A percentile compares a stretch with the other conserved stretches of the same genome.
Conservation (phyloP, 1,140 invertebrate species). For the Drosophila repleta region DNA sequence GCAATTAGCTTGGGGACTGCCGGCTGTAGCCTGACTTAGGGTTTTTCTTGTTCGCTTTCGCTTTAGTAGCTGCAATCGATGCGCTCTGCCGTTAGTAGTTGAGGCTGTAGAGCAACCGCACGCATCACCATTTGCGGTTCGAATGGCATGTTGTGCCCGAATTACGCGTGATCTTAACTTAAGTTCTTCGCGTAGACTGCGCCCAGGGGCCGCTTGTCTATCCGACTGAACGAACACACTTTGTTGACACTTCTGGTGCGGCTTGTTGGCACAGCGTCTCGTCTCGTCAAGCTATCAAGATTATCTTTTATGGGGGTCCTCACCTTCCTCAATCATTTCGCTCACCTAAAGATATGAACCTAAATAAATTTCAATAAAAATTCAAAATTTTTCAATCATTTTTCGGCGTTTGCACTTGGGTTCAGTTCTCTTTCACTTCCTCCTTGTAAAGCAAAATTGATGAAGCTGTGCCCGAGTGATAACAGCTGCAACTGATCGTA, state of each 20-base stretch:
- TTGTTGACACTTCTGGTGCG: slow-evolving; percentile 3
- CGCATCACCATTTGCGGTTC: slow-evolving; percentile 48
- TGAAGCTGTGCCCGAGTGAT: neutral
- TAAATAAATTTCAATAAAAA: slow-evolving; percentile 5
- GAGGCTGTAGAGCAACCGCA: slow-evolving; percentile 48
- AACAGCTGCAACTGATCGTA: neutral
- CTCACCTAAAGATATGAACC: slow-evolving; percentile 23
- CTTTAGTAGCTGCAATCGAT: slow-evolving; percentile 12
- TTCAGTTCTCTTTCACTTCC: no score
- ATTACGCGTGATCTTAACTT: slow-evolving; percentile 61
- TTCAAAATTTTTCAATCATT: neutral
- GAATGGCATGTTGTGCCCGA: slow-evolving; percentile 64
- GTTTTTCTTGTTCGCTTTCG: neutral
- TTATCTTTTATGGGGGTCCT: slow-evolving; percentile 48
- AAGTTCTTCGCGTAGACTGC: neutral
- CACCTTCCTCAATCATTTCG: slow-evolving; percentile 34
- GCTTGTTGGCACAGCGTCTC: slow-evolving; percentile 10
- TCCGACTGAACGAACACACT: slow-evolving; percentile 1
- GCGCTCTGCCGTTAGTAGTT: neutral
- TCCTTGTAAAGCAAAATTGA: no score
- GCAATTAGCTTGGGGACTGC: no score
- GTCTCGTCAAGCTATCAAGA: slow-evolving; percentile 38
- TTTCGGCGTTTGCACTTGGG: no score
- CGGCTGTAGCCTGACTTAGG: neutral
- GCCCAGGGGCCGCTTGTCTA: slow-evolving; percentile 1